Base-by-base conservation (phyloP, 2,888 invertebrate species). In the Amphipyra tragopoginis region DNA sequence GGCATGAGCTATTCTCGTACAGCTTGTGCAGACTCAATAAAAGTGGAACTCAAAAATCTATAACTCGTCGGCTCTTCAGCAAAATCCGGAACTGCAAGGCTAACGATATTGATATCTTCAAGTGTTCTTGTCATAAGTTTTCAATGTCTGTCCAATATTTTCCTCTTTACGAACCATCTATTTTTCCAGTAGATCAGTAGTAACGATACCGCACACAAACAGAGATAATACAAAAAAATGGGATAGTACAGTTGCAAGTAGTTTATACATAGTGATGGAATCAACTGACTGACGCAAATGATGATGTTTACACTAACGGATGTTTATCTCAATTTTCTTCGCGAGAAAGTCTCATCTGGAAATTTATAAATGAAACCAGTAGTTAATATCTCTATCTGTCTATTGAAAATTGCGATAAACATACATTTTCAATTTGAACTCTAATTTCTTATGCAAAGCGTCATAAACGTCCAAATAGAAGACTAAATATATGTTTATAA, bases 351-450 rank as follows among this genome's bases (percentile, higher is more conserved):
- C n/a, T n/a, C n/a, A n/a, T n/a, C n/a, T n/a, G n/a, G n/a, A n/a
- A n/a, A n/a, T n/a, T n/a, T n/a, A n/a, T n/a, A n/a, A n/a, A n/a
- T n/a, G n/a, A n/a, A n/a, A n/a, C n/a, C n/a, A n/a, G n/a, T n/a
- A n/a, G n/a, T n/a, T n/a, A n/a, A n/a, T n/a, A n/a, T n/a, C n/a
- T n/a, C n/a, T n/a, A n/a, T n/a, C n/a, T n/a, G n/a, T n/a, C n/a
- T n/a, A n/a, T n/a, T n/a, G 15, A 9, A 47, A 54, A 54, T 15
- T 50, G 15, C 29, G 47, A n/a, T 13, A 10, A 26, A 0, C 29
- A 11, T 7, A 15, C 10, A 15, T 51, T 44, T 44, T 29, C 9
- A 66, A 43, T 56, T 33, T 48, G 14, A 49, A 52, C 43, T 52
- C 14, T 51, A n/a, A 66, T 72, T 45, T 38, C 21, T 9, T 9